phyloP scores from a whole-genome alignment of 2,888 invertebrate species.

The Cosmia pyralina region DNA sequence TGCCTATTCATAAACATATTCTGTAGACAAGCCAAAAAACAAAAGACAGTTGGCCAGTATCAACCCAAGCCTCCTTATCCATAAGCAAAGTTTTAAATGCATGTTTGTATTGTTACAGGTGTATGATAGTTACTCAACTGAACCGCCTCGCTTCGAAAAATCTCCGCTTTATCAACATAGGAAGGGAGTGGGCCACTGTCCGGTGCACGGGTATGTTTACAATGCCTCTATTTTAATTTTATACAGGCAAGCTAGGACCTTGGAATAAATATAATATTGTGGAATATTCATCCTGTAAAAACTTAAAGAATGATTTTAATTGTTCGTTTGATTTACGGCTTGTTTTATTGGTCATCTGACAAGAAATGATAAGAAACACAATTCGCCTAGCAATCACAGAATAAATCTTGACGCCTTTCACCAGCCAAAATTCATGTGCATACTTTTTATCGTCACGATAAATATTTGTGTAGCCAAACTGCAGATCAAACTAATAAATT shows the following conservation, averaged over 20 bases:
- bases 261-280: no score
- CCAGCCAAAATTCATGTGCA: not conserved
- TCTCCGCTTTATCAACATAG: constrained; percentile 82
- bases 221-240: constrained; percentile 11
- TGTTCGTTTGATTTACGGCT: not conserved
- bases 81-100: not conserved
- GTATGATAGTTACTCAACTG: constrained; percentile 82
- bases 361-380: not conserved
- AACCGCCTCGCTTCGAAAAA: constrained; percentile 79
- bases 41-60: constrained; percentile 7
- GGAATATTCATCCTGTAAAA: no score
- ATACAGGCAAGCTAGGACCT: no score
- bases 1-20: constrained; percentile 4
- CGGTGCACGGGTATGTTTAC: constrained; percentile 77
- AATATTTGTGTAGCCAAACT: not conserved
- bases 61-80: no score
- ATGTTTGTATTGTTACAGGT: constrained; percentile 73
- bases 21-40: not conserved
- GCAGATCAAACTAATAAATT: not conserved
- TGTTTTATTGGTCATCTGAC: not conserved
- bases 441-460: not conserved
- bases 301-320: no score
- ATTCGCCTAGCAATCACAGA: not conserved
- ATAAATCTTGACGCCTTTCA: not conserved
- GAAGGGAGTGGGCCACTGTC: constrained; percentile 74